A percentile compares a stretch with the other conserved stretches of the same genome.
Conservation (phyloP, 2,888 invertebrate genomes). For the Rhogogaster chlorosoma region DNA sequence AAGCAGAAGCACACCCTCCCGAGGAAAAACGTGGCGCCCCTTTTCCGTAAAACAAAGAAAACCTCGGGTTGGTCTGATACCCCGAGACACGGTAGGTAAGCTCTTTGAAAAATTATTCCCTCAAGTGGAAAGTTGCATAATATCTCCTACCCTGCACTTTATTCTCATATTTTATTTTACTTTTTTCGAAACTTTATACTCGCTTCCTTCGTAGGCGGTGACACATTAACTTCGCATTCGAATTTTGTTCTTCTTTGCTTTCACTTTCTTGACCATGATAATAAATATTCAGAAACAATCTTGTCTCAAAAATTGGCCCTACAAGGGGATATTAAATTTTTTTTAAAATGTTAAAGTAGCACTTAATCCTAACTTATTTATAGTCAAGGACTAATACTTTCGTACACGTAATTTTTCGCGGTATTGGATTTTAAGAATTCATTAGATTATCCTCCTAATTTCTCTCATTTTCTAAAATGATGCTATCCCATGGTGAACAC, state of each 20-base stretch:
- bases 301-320: not conserved
- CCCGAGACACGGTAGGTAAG: slow-evolving; percentile 44
- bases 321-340: not conserved
- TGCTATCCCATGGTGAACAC: not conserved
- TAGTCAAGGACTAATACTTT: no score
- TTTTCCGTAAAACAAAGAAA: slow-evolving; percentile 63
- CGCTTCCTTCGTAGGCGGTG: slow-evolving; percentile 26
- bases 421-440: not conserved
- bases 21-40: not conserved
- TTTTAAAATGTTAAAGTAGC: not conserved
- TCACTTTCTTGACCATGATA: slow-evolving; percentile 44
- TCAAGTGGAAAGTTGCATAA: slow-evolving; percentile 73
- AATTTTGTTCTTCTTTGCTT: slow-evolving; percentile 40
- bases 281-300: not conserved
- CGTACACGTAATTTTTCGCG: not conserved
- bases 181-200: slow-evolving; percentile 18
- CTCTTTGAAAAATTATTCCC: slow-evolving; percentile 74
- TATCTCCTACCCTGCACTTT: slow-evolving; percentile 59
- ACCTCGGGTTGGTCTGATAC: slow-evolving; percentile 20
- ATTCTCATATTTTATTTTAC: slow-evolving; percentile 3
- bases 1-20: not conserved
- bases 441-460: not conserved
- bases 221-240: slow-evolving; percentile 43
- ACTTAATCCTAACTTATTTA: not conserved
- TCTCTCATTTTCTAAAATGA: not conserved